These are phyloP conservation scores for Hydropotes inermis DNA, from an alignment of 2,113 vertebrate genomes.

Conservation along the genomic window DNA sequence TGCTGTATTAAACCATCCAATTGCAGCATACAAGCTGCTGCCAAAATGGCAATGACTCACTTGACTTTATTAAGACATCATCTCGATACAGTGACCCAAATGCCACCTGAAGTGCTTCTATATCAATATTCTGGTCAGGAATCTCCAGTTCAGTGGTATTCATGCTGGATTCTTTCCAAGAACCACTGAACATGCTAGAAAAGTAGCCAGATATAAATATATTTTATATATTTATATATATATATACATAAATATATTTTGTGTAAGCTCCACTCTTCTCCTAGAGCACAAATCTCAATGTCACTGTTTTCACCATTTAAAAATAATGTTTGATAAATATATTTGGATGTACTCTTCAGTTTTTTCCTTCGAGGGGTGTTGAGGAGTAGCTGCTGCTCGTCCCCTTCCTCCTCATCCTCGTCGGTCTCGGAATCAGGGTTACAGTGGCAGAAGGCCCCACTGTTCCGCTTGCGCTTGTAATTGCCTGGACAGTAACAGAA, in stretches of 20 bases:
- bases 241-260: constrained; percentile 97
- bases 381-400: constrained; percentile 74
- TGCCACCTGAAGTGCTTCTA: too few relatives aligned
- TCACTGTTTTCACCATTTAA: constrained; percentile 98
- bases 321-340: constrained; percentile 98
- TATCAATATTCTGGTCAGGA: too few relatives aligned
- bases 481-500: constrained; percentile 63
- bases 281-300: constrained; percentile 94
- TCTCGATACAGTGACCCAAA: too few relatives aligned
- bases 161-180: too few relatives aligned
- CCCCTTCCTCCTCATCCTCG: constrained; percentile 62
- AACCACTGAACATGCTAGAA: too few relatives aligned
- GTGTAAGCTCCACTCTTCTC: constrained; percentile 97
- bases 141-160: too few relatives aligned
- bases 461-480: constrained; percentile 75
- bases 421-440: constrained; percentile 60
- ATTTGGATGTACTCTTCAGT: constrained; percentile 94
- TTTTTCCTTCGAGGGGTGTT: constrained; percentile 89
- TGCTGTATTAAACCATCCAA: neutral
- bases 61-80: too few relatives aligned
- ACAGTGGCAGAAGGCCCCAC: constrained; percentile 66
- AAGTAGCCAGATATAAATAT: constrained; percentile 82
- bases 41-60: too few relatives aligned
- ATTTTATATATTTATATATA: too few relatives aligned
- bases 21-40: too few relatives aligned